phyloP scores from a whole-genome alignment of 2,888 invertebrate species.

The Drosophila dives region DNA sequence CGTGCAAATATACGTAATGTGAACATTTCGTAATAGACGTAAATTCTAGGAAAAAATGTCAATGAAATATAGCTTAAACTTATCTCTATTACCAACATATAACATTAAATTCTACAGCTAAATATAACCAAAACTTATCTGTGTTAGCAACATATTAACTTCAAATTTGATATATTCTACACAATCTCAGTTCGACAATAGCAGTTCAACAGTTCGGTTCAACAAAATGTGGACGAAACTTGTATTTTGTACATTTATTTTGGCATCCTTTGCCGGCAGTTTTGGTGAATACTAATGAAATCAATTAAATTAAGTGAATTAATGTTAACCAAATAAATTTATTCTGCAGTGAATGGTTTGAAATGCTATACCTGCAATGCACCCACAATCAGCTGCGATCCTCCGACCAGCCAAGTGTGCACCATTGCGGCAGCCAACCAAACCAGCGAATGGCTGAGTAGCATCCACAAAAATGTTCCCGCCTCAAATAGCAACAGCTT shows the following conservation, averaged over 20 bases:
- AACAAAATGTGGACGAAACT: slow-evolving; percentile 60
- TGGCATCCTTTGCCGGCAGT: slow-evolving; percentile 50
- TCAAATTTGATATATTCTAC: background rate
- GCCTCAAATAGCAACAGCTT: rapidly evolving
- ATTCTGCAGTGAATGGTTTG: slow-evolving; percentile 33
- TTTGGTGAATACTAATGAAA: slow-evolving; percentile 51
- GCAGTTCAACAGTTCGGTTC: background rate
- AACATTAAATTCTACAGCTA: background rate
- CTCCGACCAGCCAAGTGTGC: slow-evolving; percentile 32
- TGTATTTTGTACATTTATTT: slow-evolving; percentile 36
- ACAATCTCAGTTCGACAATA: background rate
- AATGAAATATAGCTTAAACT: background rate
- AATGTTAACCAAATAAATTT: background rate
- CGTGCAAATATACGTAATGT: background rate
- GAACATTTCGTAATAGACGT: background rate
- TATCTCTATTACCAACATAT: slow-evolving; percentile 4
- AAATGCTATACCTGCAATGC: slow-evolving; percentile 48
- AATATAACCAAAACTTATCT: slow-evolving; percentile 16
- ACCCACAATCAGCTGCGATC: slow-evolving; percentile 10
- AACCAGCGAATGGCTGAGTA: slow-evolving; percentile 24
- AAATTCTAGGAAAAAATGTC: background rate
- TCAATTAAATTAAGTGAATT: background rate
- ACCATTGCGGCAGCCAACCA: slow-evolving; percentile 39
- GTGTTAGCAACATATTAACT: background rate
- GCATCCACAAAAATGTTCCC: slow-evolving; percentile 37